Evolutionary conservation across 2,888 invertebrate genomes (phyloP).

Genomic region (Villa cingulata): DNA sequence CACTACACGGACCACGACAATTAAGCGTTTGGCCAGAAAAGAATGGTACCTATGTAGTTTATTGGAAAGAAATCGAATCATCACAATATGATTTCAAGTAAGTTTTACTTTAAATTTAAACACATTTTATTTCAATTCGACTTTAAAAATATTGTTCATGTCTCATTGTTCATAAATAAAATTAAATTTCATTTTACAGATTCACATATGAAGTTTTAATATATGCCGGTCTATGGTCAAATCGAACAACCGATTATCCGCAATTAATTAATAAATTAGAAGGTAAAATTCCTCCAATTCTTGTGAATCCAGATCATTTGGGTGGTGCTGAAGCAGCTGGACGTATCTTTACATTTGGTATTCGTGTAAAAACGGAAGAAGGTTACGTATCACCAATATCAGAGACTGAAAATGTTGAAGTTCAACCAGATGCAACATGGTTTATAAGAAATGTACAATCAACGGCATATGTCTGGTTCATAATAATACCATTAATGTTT

Average conservation of each 20-base stretch:
- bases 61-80: constrained; percentile 44
- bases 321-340: constrained; percentile 38
- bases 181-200: constrained; percentile 26
- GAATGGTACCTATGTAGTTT: constrained; percentile 49
- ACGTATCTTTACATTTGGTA: constrained; percentile 47
- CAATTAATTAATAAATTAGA: constrained; percentile 29
- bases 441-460: constrained; percentile 13
- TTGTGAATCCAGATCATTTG: constrained; percentile 25
- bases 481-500: constrained; percentile 43
- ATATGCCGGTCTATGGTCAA: constrained; percentile 40
- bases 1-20: constrained; percentile 49
- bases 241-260: constrained; percentile 37
- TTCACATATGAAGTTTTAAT: constrained; percentile 53
- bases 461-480: constrained; percentile 29
- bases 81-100: constrained; percentile 18
- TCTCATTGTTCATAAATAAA: too few species aligned
- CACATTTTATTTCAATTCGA: too few species aligned
- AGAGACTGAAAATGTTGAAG: constrained; percentile 19
- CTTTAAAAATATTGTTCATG: too few species aligned
- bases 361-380: constrained; percentile 43
- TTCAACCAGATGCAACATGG: constrained; percentile 17
- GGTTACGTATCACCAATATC: constrained; percentile 19
- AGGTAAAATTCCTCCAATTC: constrained; percentile 39
- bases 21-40: constrained; percentile 44
- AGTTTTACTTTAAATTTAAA: constrained; percentile 13